Percentiles rank a stretch among this genome's conserved stretches.
Conservation (phyloP, 2,888 invertebrate genomes). For the Dorcus hopei region DNA sequence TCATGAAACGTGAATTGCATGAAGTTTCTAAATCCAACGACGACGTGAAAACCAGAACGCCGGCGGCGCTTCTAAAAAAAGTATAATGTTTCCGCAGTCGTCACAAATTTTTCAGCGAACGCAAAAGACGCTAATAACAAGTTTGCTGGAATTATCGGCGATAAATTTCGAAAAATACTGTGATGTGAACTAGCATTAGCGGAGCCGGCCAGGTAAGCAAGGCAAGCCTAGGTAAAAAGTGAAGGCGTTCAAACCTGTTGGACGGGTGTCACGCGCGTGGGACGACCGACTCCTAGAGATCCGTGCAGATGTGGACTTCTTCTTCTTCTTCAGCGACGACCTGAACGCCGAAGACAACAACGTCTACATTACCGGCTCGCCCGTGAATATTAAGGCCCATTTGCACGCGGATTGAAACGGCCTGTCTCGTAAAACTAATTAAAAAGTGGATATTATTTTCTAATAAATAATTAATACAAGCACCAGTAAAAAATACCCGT, state of each 20-base stretch:
- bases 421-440: too few species aligned
- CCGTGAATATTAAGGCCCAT: background rate
- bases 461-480: too few species aligned
- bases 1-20: too few species aligned
- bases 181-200: constrained; percentile 26
- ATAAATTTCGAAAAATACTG: constrained; percentile 25
- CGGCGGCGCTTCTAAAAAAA: too few species aligned
- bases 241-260: constrained; percentile 53
- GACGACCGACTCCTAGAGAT: constrained; percentile 44
- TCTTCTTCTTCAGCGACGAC: constrained; percentile 12
- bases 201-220: constrained; percentile 22
- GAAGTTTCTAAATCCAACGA: too few species aligned
- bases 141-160: constrained; percentile 19
- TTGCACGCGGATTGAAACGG: too few species aligned
- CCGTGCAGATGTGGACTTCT: constrained; percentile 16
- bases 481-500: too few species aligned
- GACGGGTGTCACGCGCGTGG: constrained; percentile 51
- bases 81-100: constrained; percentile 11
- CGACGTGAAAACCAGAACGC: too few species aligned
- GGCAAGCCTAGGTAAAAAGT: constrained; percentile 43
- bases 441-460: too few species aligned
- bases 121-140: constrained; percentile 17
- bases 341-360: background rate
- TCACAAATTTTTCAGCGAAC: constrained; percentile 3
- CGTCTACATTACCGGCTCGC: background rate